Conservation (phyloP, 2,888 invertebrate species). For the Polyploca ridens region DNA sequence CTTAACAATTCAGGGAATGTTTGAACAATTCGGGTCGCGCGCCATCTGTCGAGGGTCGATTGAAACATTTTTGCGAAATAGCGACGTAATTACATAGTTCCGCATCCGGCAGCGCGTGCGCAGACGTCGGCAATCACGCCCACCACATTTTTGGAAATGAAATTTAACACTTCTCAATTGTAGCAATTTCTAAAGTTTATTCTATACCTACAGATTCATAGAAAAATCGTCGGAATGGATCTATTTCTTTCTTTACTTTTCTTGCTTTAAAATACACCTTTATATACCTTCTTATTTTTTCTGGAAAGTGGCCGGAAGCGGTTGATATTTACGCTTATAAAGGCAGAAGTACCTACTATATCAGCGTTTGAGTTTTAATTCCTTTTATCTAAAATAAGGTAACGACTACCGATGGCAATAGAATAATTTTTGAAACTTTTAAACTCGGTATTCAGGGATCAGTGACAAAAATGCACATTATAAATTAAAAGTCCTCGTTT, state of each 20-base stretch:
- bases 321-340: no score
- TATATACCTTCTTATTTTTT: no score
- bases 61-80: constrained; percentile 83
- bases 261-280: no score
- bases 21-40: constrained; percentile 64
- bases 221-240: no score
- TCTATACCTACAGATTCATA: neutral
- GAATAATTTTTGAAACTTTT: no score
- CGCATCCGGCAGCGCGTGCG: constrained; percentile 81
- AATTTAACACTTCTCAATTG: constrained; percentile 60
- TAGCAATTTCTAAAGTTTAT: constrained; percentile 18
- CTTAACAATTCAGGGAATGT: constrained; percentile 71
- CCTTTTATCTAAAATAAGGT: constrained; percentile 1
- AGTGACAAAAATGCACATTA: constrained; percentile 68
- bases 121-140: constrained; percentile 67
- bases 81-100: constrained; percentile 78
- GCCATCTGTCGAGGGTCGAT: constrained; percentile 77
- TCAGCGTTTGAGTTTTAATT: no score
- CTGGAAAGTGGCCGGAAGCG: no score
- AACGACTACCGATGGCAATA: no score
- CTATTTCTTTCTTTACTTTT: no score
- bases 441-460: constrained; percentile 39
- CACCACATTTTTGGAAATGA: constrained; percentile 59
- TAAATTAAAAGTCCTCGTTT: constrained; percentile 67
- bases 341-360: no score